phyloP scores from a whole-genome alignment of 2,113 vertebrate genomes.

The Euleptes europaea region DNA sequence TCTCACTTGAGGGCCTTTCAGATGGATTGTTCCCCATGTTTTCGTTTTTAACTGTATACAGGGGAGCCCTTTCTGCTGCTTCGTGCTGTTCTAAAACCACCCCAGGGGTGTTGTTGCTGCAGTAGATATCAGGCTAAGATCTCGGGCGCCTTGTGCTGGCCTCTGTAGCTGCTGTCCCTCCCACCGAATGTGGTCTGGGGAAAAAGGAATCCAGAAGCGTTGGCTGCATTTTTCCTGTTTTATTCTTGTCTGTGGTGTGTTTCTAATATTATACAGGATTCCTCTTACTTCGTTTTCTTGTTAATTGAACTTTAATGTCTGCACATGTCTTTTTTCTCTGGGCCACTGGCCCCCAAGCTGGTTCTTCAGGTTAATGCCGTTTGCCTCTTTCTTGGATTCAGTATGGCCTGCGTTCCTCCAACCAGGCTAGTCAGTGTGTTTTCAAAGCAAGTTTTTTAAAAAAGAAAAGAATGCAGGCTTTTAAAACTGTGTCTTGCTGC shows the following conservation, averaged over 20 bases:
- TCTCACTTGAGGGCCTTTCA: neutral
- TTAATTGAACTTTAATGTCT: neutral
- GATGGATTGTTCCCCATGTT: neutral
- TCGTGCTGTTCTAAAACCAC: neutral
- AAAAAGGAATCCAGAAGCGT: slow-evolving; percentile 25
- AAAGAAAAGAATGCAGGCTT: slow-evolving; percentile 17
- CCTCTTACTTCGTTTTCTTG: neutral
- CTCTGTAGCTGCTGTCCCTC: neutral
- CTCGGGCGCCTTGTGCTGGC: slow-evolving; percentile 1
- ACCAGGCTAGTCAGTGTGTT: slow-evolving; percentile 18
- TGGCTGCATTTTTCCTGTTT: neutral
- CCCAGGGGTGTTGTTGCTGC: slow-evolving; percentile 1
- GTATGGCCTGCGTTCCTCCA: slow-evolving; percentile 6
- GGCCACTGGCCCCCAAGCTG: neutral
- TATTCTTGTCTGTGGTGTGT: neutral
- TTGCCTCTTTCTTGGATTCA: neutral
- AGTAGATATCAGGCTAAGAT: slow-evolving; percentile 15
- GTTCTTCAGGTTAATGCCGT: neutral
- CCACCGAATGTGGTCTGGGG: neutral
- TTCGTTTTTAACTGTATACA: neutral
- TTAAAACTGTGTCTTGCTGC: neutral
- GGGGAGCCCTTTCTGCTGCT: neutral
- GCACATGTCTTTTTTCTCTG: neutral
- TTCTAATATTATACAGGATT: neutral
- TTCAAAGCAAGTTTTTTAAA: slow-evolving; percentile 25